A percentile compares a stretch with the other conserved stretches of the same genome.
Evolutionary conservation across 2,888 invertebrate genomes (phyloP).

Genomic region (Caenorhabditis imperialis): DNA sequence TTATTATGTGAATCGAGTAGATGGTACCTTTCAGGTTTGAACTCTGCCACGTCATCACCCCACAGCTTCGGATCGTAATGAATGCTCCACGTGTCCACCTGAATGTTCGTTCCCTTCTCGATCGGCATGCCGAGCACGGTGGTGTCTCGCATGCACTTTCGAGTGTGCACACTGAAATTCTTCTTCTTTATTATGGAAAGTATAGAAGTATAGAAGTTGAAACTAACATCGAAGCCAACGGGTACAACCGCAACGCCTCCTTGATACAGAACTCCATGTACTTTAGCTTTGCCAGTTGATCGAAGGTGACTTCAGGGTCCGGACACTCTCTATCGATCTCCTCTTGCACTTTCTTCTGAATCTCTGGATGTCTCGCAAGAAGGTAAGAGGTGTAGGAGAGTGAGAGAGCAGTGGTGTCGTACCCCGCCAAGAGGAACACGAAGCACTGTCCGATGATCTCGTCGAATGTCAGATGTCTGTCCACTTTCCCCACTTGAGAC

Average conservation of each 20-base stretch:
- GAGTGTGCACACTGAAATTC: conserved; percentile 35
- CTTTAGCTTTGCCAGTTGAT: conserved; percentile 53
- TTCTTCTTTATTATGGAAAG: background rate
- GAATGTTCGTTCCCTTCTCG: conserved; percentile 48
- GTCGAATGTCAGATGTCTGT: conserved; percentile 36
- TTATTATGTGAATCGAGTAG: too few species aligned
- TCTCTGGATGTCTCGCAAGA: conserved; percentile 79
- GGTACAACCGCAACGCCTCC: conserved; percentile 61
- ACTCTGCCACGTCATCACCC: conserved; percentile 62
- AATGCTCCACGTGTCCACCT: conserved; percentile 50
- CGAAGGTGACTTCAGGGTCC: conserved; percentile 47
- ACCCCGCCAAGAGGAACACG: conserved; percentile 81
- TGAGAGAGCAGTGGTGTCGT: conserved; percentile 81
- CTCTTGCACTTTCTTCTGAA: conserved; percentile 50
- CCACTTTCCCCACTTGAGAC: background rate
- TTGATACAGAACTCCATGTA: conserved; percentile 62
- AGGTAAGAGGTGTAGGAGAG: conserved; percentile 80
- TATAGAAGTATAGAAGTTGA: conserved; percentile 7
- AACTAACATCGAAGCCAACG: conserved; percentile 59
- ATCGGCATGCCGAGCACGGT: conserved; percentile 64
- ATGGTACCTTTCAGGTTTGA: conserved; percentile 58
- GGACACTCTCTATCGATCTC: conserved; percentile 54
- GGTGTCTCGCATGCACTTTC: conserved; percentile 56
- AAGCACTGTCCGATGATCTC: conserved; percentile 79
- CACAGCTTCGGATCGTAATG: conserved; percentile 39